Base-by-base conservation (phyloP, 2,888 invertebrate genomes). In the Cephus pygmeus region DNA sequence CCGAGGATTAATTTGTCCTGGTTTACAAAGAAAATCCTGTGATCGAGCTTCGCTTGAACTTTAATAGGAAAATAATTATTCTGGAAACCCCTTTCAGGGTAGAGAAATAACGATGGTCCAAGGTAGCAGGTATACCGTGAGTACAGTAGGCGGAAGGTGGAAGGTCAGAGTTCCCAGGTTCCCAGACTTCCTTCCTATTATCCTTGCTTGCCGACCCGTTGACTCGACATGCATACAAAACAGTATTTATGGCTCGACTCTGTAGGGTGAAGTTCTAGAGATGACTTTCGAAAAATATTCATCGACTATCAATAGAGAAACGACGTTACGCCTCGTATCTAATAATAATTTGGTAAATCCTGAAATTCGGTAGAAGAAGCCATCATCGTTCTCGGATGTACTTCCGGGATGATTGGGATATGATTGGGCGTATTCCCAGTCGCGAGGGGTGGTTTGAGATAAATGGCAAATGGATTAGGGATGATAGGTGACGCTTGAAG, bases 191-290 rank as follows among this genome's bases (percentile, higher is more conserved):
- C 85, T 84, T 83, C 84, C 87, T 85, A 88, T 88, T 87, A 88
- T 87, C 85, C 83, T 84, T 83, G 86, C 85, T 84, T 85, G 86
- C 83, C 85, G 83, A 83, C 80, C 83, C 83, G 84, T 81, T 86
- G 82, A 81, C 79, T 83, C 83, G 82, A 80, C 85, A 83, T 87
- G 87, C 87, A 87, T 88, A 88, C 87, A 87, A 88, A 88, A 83
- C 85, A 85, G 85, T 88, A 88, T 88, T 88, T 88, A 88, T 88
- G 83, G 81, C 2, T 23, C 2, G 56, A 56, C 2, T 56, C 23
- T 23, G 56, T 2, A 56, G 56, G 56, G 23, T 23, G 56, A 56
- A 56, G 9, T 56, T 56, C 73, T 68, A 75, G 75, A 79, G 69
- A 35, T 73, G 77, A 80, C 82, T 81, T 79, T 76, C 80, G 79